These are phyloP conservation scores for Nothobranchius furzeri DNA, from an alignment of 2,113 vertebrate genomes.

Conservation along the genomic window DNA sequence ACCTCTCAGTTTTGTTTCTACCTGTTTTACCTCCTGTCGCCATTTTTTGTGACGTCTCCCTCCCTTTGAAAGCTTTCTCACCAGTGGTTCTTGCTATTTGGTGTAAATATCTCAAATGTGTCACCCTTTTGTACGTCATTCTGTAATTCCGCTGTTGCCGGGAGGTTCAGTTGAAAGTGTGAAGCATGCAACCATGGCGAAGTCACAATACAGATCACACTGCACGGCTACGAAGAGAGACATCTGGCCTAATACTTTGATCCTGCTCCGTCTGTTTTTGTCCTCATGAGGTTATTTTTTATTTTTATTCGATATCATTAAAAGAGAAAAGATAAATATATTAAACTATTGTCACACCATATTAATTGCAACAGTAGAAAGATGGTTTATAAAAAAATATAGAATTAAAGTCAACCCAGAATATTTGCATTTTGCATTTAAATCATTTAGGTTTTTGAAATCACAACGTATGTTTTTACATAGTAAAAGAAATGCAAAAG, in stretches of 20 bases:
- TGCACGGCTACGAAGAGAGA: slow-evolving; percentile 38
- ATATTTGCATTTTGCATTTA: slow-evolving; percentile 39
- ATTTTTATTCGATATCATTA: slow-evolving; percentile 55
- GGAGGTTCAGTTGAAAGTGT: slow-evolving; percentile 36
- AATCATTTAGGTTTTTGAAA: slow-evolving; percentile 66
- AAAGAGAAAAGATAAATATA: slow-evolving; percentile 29
- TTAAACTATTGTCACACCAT: slow-evolving; percentile 50
- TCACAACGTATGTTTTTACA: slow-evolving; percentile 86
- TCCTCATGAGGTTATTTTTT: slow-evolving; percentile 44
- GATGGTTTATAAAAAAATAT: slow-evolving; percentile 39
- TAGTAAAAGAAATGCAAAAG: slow-evolving; percentile 74
- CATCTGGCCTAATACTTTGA: slow-evolving; percentile 38
- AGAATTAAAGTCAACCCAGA: slow-evolving; percentile 33
- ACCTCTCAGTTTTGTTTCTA: slow-evolving; percentile 30
- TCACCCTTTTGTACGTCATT: slow-evolving; percentile 53
- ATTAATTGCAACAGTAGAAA: slow-evolving; percentile 41
- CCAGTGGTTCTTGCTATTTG: slow-evolving; percentile 52
- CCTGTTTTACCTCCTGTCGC: slow-evolving; percentile 10
- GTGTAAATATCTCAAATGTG: slow-evolving; percentile 65
- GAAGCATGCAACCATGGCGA: slow-evolving; percentile 51
- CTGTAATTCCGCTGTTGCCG: slow-evolving; percentile 29
- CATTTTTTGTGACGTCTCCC: slow-evolving; percentile 20
- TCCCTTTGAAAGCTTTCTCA: slow-evolving; percentile 12
- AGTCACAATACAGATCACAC: slow-evolving; percentile 39
- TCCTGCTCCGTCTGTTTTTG: slow-evolving; percentile 37